Percentiles rank a stretch among this genome's conserved stretches.
These are phyloP conservation scores for Tinea pellionella DNA, from an alignment of 2,888 invertebrate species.

Conservation along the genomic window DNA sequence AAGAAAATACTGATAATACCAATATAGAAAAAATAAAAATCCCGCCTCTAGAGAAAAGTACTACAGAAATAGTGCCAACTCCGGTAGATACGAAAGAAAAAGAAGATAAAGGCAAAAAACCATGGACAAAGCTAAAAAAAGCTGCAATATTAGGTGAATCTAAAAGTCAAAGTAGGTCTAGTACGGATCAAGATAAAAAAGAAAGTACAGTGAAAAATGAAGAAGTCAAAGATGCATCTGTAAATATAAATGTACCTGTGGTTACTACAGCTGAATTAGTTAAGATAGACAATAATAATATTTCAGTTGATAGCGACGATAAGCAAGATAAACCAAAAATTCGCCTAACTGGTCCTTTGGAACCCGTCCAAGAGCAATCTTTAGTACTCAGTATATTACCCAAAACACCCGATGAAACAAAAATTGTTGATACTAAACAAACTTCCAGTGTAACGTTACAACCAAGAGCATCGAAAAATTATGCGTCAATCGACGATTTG, in stretches of 20 bases:
- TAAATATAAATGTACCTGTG: slow-evolving; percentile 47
- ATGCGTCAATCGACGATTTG: slow-evolving; percentile 86
- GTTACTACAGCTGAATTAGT: slow-evolving; percentile 59
- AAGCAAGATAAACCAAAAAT: slow-evolving; percentile 52
- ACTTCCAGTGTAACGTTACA: slow-evolving; percentile 34
- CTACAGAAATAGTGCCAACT: slow-evolving; percentile 40
- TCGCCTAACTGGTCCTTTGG: slow-evolving; percentile 53
- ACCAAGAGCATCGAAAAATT: slow-evolving; percentile 70
- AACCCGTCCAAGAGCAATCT: slow-evolving; percentile 57
- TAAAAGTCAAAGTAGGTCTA: slow-evolving; percentile 49
- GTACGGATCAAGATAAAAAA: slow-evolving; percentile 43
- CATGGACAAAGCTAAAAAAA: slow-evolving; percentile 83
- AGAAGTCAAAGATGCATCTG: slow-evolving; percentile 30
- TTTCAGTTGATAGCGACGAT: slow-evolving; percentile 39
- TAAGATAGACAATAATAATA: slow-evolving; percentile 62
- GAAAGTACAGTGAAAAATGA: slow-evolving; percentile 24
- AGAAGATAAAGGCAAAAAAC: slow-evolving; percentile 65
- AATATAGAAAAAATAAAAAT: slow-evolving; percentile 39
- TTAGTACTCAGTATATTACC: slow-evolving; percentile 55
- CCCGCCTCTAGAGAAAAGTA: slow-evolving; percentile 32
- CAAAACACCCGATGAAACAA: slow-evolving; percentile 34
- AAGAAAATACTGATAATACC: slow-evolving; percentile 33
- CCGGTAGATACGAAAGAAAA: slow-evolving; percentile 29
- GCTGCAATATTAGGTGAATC: slow-evolving; percentile 73
- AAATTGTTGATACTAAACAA: slow-evolving; percentile 32